Evolutionary conservation across 2,113 vertebrate genomes (phyloP).

Genomic region (Podarcis raffonei): DNA sequence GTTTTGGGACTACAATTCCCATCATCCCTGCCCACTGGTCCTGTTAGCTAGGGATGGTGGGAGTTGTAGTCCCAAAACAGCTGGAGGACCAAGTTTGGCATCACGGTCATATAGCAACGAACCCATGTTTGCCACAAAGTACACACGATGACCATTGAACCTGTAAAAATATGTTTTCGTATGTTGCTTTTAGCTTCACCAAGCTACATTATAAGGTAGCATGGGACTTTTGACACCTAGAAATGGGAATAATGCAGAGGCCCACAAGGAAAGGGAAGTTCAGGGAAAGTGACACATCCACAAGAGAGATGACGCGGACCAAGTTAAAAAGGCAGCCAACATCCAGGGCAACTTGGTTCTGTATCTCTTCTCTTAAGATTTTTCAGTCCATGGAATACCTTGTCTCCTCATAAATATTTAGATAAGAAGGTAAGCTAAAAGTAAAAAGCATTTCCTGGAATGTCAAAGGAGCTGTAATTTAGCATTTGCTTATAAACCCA

Average conservation of each 20-base stretch:
- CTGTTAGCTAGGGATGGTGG: too few species aligned
- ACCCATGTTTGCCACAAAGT: background rate
- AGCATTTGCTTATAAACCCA: constrained; percentile 10
- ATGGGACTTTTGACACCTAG: background rate
- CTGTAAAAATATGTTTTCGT: background rate
- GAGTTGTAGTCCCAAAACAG: too few species aligned
- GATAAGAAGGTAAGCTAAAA: constrained; percentile 25
- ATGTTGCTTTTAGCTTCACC: background rate
- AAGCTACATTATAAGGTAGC: too few species aligned
- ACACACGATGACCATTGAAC: background rate
- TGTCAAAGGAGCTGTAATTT: background rate
- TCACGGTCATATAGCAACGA: background rate
- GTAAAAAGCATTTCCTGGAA: constrained; percentile 13
- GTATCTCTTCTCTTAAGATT: background rate
- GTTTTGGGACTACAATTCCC: too few species aligned
- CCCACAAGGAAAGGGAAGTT: background rate
- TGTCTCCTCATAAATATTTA: constrained; percentile 16
- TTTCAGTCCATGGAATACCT: constrained; percentile 9
- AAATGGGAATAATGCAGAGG: background rate
- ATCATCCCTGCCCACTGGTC: too few species aligned
- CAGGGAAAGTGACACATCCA: background rate
- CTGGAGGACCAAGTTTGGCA: too few species aligned
- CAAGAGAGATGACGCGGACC: background rate
- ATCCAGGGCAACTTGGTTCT: background rate
- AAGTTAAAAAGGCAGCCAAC: background rate